Evolutionary conservation across 2,113 vertebrate species (phyloP).

Genomic region (Mesitornis unicolor): DNA sequence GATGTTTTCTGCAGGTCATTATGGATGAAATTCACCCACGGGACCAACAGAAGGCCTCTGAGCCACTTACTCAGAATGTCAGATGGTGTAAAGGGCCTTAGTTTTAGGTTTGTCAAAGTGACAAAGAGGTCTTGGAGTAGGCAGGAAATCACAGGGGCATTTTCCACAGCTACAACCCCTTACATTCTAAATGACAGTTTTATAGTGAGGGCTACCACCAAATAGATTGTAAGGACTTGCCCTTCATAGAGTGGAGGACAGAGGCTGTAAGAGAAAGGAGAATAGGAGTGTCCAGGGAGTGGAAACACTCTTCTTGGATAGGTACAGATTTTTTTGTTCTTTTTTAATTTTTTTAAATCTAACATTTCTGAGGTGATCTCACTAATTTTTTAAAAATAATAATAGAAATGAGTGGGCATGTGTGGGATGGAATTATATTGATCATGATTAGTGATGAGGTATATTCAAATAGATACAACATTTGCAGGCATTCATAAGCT

Average conservation of each 20-base stretch:
- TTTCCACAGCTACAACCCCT: not conserved
- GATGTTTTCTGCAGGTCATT: constrained; percentile 48
- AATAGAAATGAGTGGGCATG: constrained; percentile 38
- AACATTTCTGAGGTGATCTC: constrained; percentile 23
- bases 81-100: not conserved
- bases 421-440: constrained; percentile 31
- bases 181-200: not conserved
- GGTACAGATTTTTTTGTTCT: not conserved
- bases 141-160: not conserved
- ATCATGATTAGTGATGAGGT: constrained; percentile 17
- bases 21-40: not conserved
- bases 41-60: constrained; percentile 39
- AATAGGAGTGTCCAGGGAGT: not conserved
- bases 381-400: constrained; percentile 38
- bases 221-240: not conserved
- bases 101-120: constrained; percentile 24
- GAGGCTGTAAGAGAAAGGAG: not conserved
- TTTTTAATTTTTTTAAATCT: not conserved
- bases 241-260: not conserved
- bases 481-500: constrained; percentile 26
- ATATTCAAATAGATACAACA: not conserved
- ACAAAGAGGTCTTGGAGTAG: constrained; percentile 13
- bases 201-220: not conserved
- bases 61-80: not conserved
- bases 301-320: not conserved